Percentiles rank a stretch among this genome's conserved stretches.
Evolutionary conservation across 2,113 vertebrate genomes (phyloP).

Genomic region (Lepus europaeus): DNA sequence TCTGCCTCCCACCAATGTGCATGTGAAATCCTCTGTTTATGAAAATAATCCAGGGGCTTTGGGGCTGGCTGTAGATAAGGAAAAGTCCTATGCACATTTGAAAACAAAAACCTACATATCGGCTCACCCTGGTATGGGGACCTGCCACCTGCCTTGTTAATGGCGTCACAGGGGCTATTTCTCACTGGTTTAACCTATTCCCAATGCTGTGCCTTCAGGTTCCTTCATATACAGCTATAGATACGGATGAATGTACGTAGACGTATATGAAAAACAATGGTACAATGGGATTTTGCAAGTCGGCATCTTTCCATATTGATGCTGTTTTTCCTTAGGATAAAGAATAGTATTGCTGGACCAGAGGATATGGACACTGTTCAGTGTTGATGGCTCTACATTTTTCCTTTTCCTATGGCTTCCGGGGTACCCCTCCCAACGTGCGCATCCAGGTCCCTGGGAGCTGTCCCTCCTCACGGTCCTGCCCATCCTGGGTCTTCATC

Average conservation of each 20-base stretch:
- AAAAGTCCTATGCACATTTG: neutral
- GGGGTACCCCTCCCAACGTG: accelerated
- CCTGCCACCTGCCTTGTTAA: neutral
- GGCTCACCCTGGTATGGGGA: accelerated
- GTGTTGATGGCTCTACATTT: neutral
- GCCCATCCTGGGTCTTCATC: neutral
- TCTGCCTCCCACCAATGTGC: neutral
- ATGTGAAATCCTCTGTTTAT: neutral
- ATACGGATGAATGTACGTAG: no score
- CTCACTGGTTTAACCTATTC: neutral
- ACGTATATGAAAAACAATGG: neutral
- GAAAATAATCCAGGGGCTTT: neutral
- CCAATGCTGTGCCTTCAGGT: no score
- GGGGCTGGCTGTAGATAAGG: neutral
- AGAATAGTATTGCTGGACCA: neutral
- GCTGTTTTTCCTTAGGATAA: neutral
- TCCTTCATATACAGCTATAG: no score
- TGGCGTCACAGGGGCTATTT: neutral
- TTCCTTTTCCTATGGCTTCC: neutral
- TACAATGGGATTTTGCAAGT: neutral
- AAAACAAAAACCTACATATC: neutral
- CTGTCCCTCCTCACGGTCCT: no score
- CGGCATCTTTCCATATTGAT: neutral
- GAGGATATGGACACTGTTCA: neutral
- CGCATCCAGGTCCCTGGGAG: neutral